Evolutionary conservation across 1,140 invertebrate genomes (phyloP), one percentile per base, ranked within the genome.

Genomic region (Drosophila dunni): DNA sequence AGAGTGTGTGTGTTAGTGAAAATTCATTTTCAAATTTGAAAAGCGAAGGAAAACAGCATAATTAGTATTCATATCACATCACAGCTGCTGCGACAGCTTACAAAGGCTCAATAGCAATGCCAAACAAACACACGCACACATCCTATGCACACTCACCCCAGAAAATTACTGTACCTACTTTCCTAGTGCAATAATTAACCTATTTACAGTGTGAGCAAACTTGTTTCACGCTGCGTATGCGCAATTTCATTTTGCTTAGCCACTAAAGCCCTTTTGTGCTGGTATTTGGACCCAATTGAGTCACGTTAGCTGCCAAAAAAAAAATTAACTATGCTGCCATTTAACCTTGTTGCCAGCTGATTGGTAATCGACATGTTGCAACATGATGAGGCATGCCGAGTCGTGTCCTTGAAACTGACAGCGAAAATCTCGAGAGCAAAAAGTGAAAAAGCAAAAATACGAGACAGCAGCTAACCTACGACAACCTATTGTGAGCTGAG

Each of bases 61-160:
- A 86, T 86, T 86, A 88, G 83, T 88, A 86, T 86, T 72, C 83
- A 86, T 77, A 80, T 79, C 83, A 86, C 76, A 82, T 46, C 48
- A 9, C 48, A 61, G 48, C 64, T 73, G 56, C 64, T 53, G 3
- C 33, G 56, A 67, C 70, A 60, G 70, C 54, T 73, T 60, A 73
- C 56, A 68, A 61, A 48, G 70, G 56, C 54, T 73, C 46, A 68
- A 54, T 69, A 54, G 33, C 78, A 50, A 53, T 54, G 67, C 42
- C 67, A 81, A 46, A 61, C 61, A 62, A 38, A 50, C 54, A 40
- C 57, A 53, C 58, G 34, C 50, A 53, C 15, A 33, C 17, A 20
- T n/a, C n/a, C n/a, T 42, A 56, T 33, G 24, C 33, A 48, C 20
- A 51, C 42, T 13, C 15, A 36, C 24, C 3, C 33, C 24, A 3